These are phyloP conservation scores for Leguminivora glycinivorella DNA, from an alignment of 1,140 invertebrate species.

Conservation along the genomic window DNA sequence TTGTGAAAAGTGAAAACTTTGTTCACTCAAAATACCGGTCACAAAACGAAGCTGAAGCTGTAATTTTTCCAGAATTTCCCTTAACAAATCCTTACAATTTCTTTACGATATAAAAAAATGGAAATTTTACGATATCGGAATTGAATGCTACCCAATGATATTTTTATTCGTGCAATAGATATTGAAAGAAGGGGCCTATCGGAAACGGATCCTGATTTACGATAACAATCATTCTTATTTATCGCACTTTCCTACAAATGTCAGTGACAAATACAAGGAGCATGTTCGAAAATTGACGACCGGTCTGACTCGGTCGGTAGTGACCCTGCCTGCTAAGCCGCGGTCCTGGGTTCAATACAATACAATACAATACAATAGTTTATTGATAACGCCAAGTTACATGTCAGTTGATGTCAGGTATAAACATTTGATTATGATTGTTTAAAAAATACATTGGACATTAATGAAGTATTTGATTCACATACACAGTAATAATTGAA, in stretches of 20 bases:
- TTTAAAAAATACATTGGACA: no score
- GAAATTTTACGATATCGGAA: neutral
- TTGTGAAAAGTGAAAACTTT: no score
- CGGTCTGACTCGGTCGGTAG: no score
- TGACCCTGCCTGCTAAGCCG: no score
- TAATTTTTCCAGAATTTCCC: neutral
- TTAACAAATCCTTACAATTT: neutral
- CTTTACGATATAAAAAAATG: neutral
- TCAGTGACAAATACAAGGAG: neutral
- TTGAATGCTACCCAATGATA: neutral
- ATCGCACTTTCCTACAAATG: neutral
- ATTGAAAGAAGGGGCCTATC: neutral
- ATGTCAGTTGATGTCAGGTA: no score
- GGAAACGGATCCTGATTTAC: slow-evolving; percentile 4
- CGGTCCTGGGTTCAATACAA: no score
- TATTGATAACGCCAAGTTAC: no score
- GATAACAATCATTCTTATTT: neutral
- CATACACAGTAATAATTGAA: no score
- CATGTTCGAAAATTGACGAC: neutral
- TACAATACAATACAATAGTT: no score
- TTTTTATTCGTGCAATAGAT: slow-evolving; percentile 5
- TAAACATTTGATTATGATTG: no score
- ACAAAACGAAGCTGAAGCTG: neutral
- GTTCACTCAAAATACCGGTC: neutral
- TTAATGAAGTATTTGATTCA: no score